Evolutionary conservation across 2,888 invertebrate species (phyloP).

Genomic region (Aleiodes testaceus): DNA sequence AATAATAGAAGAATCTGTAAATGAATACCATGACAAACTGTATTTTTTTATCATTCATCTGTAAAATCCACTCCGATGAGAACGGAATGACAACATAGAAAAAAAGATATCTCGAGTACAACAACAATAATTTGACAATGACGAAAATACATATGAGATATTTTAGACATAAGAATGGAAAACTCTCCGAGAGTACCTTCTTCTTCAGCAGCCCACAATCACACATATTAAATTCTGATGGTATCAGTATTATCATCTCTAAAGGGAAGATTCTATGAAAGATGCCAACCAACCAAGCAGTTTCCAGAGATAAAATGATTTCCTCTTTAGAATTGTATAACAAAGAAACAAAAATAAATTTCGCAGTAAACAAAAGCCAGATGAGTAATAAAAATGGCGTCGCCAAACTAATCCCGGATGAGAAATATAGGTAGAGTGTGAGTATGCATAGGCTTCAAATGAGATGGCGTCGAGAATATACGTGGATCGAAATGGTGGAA

Average conservation of each 20-base stretch:
- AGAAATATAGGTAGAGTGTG: constrained; percentile 4
- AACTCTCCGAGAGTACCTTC: neutral
- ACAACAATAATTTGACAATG: neutral
- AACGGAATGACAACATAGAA: too few species aligned
- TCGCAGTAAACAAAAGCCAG: neutral
- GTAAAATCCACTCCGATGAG: too few species aligned
- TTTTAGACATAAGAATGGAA: neutral
- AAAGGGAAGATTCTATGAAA: neutral
- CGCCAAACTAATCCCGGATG: constrained; percentile 14
- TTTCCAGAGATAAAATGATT: constrained; percentile 35
- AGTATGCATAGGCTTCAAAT: constrained; percentile 13
- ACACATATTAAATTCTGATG: neutral
- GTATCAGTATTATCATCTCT: neutral
- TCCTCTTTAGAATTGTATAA: too few species aligned
- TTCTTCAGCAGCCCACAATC: neutral
- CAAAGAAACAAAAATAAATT: neutral
- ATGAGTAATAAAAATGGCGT: constrained; percentile 34
- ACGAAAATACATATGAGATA: neutral
- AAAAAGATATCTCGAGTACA: too few species aligned
- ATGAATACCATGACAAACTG: too few species aligned
- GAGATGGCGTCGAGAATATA: constrained; percentile 22
- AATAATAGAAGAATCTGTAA: too few species aligned
- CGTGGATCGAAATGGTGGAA: constrained; percentile 27
- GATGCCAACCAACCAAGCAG: neutral
- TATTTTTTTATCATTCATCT: too few species aligned